Base-by-base conservation (phyloP, 1,140 invertebrate genomes). In the Asbolus verrucosus region DNA sequence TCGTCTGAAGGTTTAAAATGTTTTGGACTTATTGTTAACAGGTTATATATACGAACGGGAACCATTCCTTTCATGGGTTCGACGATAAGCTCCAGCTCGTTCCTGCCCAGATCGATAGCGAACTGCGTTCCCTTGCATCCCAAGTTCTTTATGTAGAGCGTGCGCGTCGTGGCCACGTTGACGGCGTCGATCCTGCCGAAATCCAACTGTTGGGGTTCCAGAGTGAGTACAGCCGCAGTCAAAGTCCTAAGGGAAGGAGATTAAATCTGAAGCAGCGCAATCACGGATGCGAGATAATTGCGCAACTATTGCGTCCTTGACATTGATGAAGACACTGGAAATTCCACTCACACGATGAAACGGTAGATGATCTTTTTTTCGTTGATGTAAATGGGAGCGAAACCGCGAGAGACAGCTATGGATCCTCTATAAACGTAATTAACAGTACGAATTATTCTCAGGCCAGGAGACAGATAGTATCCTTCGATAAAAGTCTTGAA, bases 371-470 rank as follows among this genome's bases (percentile, higher is more conserved):
- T 60, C 3, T 67, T 8, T 8, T 73, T 69, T 9, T 73, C 74
- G 19, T 81, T 78, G 8, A 83, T 79, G 13, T 77, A 74, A 16
- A 83, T 79, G 1, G 80, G 77, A 27, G 82, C 75, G 14, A 75
- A 73, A 18, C 77, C 73, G 6, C 70, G 67, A 1, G 70, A 46
- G 0, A 78, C 54, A n/a, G 74, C 70, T 38, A 63, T 36, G 1
- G 72, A 50, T 11, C 68, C 60, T 39, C 73, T 78, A 33, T 73
- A 80, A 0, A 69, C 71, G 38, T 79, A 82, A 14, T 54, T 73
- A 0, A 82, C 75, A 0, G 9, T 69, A 16, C 73, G 70, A 4
- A 16, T 65, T 8, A 81, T 54, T 19, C 50, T 74, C 67, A 82
- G 69, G 30, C 81, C 81, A n/a, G 79, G 77, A 63, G 73, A 73